phyloP scores from a whole-genome alignment of 2,113 vertebrate genomes.

The Cygnus atratus region DNA sequence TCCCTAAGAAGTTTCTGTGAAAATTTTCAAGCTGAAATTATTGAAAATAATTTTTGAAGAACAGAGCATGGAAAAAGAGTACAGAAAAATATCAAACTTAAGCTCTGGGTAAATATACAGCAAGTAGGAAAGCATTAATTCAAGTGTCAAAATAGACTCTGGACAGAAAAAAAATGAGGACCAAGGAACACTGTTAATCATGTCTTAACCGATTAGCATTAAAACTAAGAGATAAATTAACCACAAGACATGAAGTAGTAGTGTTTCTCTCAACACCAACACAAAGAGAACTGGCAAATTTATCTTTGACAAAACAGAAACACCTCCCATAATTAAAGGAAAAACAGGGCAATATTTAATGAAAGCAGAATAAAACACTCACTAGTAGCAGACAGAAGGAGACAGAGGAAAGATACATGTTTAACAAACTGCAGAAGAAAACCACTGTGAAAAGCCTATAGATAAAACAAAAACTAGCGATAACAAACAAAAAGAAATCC shows the following conservation, averaged over 20 bases:
- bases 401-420: not conserved
- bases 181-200: slow-evolving; percentile 28
- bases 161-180: slow-evolving; percentile 5
- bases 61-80: not conserved
- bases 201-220: slow-evolving; percentile 49
- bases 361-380: slow-evolving; percentile 11
- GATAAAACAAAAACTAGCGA: not conserved
- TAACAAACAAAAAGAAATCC: not conserved
- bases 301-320: slow-evolving; percentile 56
- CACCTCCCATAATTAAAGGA: not conserved
- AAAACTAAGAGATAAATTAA: slow-evolving; percentile 60
- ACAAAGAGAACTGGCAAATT: slow-evolving; percentile 48
- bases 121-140: not conserved
- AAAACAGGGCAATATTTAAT: slow-evolving; percentile 17
- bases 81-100: not conserved
- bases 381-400: not conserved
- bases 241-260: slow-evolving; percentile 1
- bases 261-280: slow-evolving; percentile 14
- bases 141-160: not conserved
- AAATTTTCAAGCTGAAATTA: not conserved
- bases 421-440: not conserved
- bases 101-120: not conserved
- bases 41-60: not conserved
- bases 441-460: not conserved
- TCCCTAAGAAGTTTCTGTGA: not conserved